A percentile compares a stretch with the other conserved stretches of the same genome.
Evolutionary conservation across 2,113 vertebrate species (phyloP).

Genomic region (Prietella phreatophila): DNA sequence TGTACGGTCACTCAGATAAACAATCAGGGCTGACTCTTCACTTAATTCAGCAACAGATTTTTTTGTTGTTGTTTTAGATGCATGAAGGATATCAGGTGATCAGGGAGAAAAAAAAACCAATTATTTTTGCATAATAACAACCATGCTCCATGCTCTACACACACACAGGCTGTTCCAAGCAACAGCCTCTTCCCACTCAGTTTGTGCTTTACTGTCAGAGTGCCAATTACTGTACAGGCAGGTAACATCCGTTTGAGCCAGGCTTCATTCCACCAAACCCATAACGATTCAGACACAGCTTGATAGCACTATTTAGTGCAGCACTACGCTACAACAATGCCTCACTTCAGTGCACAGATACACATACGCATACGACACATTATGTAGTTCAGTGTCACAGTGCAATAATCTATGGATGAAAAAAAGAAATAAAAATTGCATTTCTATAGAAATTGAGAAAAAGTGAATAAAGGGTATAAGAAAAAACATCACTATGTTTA

Average conservation of each 20-base stretch:
- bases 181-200: conserved; percentile 53
- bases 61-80: conserved; percentile 31
- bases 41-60: conserved; percentile 34
- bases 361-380: background rate
- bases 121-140: conserved; percentile 61
- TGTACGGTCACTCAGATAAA: conserved; percentile 51
- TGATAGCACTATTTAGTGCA: conserved; percentile 50
- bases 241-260: conserved; percentile 53
- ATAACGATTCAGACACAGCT: conserved; percentile 42
- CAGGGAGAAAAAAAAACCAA: conserved; percentile 34
- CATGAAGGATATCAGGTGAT: conserved; percentile 36
- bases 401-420: background rate
- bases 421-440: background rate
- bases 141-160: conserved; percentile 55
- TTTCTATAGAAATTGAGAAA: background rate
- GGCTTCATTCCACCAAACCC: conserved; percentile 44
- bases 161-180: conserved; percentile 40
- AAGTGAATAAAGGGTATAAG: background rate
- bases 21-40: conserved; percentile 41
- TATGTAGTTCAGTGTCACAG: background rate
- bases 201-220: conserved; percentile 62
- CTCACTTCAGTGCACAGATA: conserved; percentile 29
- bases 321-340: conserved; percentile 24
- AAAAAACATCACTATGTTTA: background rate
- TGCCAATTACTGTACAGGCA: conserved; percentile 43